Conservation (phyloP, 2,888 invertebrate genomes). For the Aproaerema taeniolella region DNA sequence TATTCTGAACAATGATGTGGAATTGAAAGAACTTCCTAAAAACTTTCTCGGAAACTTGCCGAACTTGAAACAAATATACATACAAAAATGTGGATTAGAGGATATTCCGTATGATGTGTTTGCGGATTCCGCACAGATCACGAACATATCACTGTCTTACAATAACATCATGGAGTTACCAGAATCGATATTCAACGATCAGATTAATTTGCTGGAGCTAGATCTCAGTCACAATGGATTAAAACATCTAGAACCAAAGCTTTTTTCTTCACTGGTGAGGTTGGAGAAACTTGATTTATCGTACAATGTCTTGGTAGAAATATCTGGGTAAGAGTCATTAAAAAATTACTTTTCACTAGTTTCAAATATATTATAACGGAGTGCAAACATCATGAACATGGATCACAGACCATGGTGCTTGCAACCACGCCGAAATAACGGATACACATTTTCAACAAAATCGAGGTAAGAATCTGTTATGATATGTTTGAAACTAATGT, state of each 20-base stretch:
- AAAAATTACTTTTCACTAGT: not conserved
- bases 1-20: constrained; percentile 76
- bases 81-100: constrained; percentile 76
- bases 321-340: constrained; percentile 75
- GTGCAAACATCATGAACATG: no score
- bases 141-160: constrained; percentile 77
- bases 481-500: no score
- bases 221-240: constrained; percentile 82
- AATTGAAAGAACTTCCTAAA: constrained; percentile 75
- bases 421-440: no score
- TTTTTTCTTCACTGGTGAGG: constrained; percentile 76
- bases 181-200: constrained; percentile 78
- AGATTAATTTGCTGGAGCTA: constrained; percentile 78
- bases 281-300: constrained; percentile 80
- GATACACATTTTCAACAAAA: no score
- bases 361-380: no score
- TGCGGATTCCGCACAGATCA: constrained; percentile 74
- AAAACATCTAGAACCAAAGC: constrained; percentile 69
- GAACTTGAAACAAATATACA: constrained; percentile 72
- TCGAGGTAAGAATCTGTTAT: no score
- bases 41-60: constrained; percentile 79
- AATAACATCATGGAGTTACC: constrained; percentile 79
- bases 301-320: constrained; percentile 78
- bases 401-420: no score
- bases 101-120: constrained; percentile 80